phyloP scores from a whole-genome alignment of 2,797 vertebrate genomes.

The Eremophila alpestris region DNA sequence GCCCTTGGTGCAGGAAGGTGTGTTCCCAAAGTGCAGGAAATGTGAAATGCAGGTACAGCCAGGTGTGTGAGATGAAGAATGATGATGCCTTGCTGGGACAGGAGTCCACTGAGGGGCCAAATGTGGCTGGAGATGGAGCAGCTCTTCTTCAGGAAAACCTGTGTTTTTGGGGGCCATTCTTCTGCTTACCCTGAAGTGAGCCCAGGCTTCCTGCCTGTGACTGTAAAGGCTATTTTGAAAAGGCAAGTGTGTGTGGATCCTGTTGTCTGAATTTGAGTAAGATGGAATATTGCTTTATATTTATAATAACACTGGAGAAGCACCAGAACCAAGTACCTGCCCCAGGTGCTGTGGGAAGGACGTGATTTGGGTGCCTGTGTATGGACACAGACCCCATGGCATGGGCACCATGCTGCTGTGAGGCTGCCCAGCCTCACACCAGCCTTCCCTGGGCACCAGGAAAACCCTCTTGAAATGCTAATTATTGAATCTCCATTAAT shows the following conservation, averaged over 20 bases:
- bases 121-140: rapidly evolving
- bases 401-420: neutral
- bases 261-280: neutral
- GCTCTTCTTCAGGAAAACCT: neutral
- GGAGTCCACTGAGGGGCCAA: neutral
- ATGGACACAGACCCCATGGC: neutral
- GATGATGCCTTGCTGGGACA: neutral
- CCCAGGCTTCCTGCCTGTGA: neutral
- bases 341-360: neutral
- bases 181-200: neutral
- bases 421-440: conserved; percentile 42
- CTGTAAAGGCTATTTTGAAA: neutral
- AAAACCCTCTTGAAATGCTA: conserved; percentile 65
- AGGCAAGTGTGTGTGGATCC: neutral
- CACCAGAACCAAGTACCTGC: neutral
- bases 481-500: conserved; percentile 70
- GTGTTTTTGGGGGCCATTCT: neutral
- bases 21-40: neutral
- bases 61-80: neutral
- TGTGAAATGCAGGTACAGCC: rapidly evolving
- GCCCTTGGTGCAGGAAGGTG: neutral
- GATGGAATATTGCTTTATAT: neutral
- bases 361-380: neutral
- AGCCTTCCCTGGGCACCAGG: conserved; percentile 60
- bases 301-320: neutral